Evolutionary conservation across 2,113 vertebrate species (phyloP), one percentile per base, ranked within the genome.

Genomic region (Peromyscus maniculatus): DNA sequence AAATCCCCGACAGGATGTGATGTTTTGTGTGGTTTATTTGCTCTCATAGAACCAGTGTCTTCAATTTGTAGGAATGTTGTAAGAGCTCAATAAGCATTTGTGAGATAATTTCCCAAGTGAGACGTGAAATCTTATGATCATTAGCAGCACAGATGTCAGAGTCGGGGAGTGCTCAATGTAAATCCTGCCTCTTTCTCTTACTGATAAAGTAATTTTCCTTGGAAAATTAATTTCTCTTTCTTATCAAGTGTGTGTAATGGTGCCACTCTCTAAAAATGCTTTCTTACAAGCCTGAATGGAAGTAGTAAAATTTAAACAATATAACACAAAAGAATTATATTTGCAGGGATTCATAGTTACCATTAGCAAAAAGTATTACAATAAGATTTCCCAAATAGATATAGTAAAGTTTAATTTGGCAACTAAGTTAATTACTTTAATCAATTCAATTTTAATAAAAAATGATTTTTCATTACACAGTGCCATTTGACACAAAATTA

Each of bases 361-460:
- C 16, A 71, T 64, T 26, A 93, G 78, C 77, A 87, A 92, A 87
- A 19, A 92, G 22, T 39, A 88, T 79, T 74, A 83, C 89, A 55
- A 15, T 67, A 87, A 92, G n/a, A 83, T n/a, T 93, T 24, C 43
- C 59, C 16, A 95, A 90, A 91, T 89, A 72, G 55, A 78, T 71
- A 43, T 6, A n/a, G 21, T 82, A 80, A 57, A 59, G n/a, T 77
- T n/a, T 93, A 91, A 87, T 57, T 95, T 78, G 31, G 77, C 9
- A 12, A 59, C 22, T 69, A 75, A 92, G 33, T 57, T 93, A 39
- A 82, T 93, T 89, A 82, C 57, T 94, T 89, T 67, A 72, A 84
- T 90, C 7, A 88, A 91, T 84, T 94, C 49, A 83, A 64, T 71
- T 91, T 87, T 52, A 79, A 69, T 74, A 90, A 89, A 96, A 89